Evolutionary conservation across 2,888 invertebrate genomes (phyloP).

Genomic region (Drosophila quinaria): DNA sequence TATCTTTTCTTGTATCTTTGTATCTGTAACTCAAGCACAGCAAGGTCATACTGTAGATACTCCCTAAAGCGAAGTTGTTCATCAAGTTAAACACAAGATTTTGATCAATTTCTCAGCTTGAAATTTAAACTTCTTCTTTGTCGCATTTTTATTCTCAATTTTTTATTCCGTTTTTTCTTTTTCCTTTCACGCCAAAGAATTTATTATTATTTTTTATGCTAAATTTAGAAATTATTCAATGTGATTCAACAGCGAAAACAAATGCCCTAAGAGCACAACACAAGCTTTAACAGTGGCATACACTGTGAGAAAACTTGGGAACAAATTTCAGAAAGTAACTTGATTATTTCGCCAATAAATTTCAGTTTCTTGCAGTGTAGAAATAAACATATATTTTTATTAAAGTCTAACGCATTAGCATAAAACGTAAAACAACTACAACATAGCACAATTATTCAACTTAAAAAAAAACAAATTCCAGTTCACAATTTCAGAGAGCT

Average conservation of each 20-base stretch:
- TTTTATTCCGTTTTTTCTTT: slow-evolving; percentile 24
- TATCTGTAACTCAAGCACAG: slow-evolving; percentile 17
- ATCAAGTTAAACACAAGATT: neutral
- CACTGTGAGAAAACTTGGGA: slow-evolving; percentile 34
- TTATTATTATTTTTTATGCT: slow-evolving; percentile 57
- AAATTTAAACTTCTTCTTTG: slow-evolving; percentile 1
- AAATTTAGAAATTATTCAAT: slow-evolving; percentile 80
- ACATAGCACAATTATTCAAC: slow-evolving; percentile 70
- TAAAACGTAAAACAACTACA: slow-evolving; percentile 50
- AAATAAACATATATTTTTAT: slow-evolving; percentile 48
- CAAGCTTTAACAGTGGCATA: slow-evolving; percentile 27
- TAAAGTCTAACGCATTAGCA: slow-evolving; percentile 53
- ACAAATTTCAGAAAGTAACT: neutral
- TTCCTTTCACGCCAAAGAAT: slow-evolving; percentile 56
- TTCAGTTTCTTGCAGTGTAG: slow-evolving; percentile 31
- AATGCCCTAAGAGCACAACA: slow-evolving; percentile 53
- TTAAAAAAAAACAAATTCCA: slow-evolving; percentile 62
- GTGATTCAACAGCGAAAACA: slow-evolving; percentile 50
- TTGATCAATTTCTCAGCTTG: neutral
- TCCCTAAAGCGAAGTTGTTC: neutral
- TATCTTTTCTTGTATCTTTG: slow-evolving; percentile 2
- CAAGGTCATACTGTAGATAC: slow-evolving; percentile 31
- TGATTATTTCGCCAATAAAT: neutral
- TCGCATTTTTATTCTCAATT: slow-evolving; percentile 43
- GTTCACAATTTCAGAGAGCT: slow-evolving; percentile 67